Base-by-base conservation (phyloP, 2,888 invertebrate species). In the Meliscaeva auricollis region DNA sequence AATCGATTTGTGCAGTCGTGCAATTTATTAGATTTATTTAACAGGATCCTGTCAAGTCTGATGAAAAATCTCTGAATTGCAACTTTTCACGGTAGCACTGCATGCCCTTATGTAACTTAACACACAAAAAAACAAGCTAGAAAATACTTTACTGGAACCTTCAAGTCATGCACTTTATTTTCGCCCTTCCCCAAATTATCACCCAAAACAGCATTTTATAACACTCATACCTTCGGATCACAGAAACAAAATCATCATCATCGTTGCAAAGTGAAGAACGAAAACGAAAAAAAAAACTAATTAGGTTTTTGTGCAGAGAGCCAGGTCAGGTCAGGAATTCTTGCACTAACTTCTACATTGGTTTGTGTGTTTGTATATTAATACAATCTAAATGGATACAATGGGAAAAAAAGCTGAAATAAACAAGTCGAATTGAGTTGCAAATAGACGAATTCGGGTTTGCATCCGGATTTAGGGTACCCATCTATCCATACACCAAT, bases 141-240 rank as follows among this genome's bases (percentile, higher is more conserved):
- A 66, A 66, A 50, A 50, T 15, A 46, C 17, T 9, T 6, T 17
- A 32, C 11, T 64, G n/a, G 15, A 62, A 62, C 0, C n/a, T 66
- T 13, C 26, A 20, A 66, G 66, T 66, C 50, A 50, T 66, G 66
- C 35, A 50, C 66, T 66, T 35, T 35, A 50, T 38, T 68, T 62
- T 76, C 58, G 48, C 64, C 64, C n/a, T n/a, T n/a, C n/a, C n/a
- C 70, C 70, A 62, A 22, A 50, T 22, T 35, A 50, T 35, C 50
- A 48, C n/a, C 50, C 35, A 35, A 46, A 74, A 62, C 3, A 52
- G 38, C 52, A 73, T 77, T 73, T 68, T 60, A 64, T 77, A 81
- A 73, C 66, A 76, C 56, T 30, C 50, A 77, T 11, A 9, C 13
- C 11, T n/a, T 26, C 58, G 30, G 48, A 64, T 75, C 60, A 50